These are phyloP conservation scores for Antechinus flavipes DNA, from an alignment of 2,113 vertebrate species.

Conservation along the genomic window DNA sequence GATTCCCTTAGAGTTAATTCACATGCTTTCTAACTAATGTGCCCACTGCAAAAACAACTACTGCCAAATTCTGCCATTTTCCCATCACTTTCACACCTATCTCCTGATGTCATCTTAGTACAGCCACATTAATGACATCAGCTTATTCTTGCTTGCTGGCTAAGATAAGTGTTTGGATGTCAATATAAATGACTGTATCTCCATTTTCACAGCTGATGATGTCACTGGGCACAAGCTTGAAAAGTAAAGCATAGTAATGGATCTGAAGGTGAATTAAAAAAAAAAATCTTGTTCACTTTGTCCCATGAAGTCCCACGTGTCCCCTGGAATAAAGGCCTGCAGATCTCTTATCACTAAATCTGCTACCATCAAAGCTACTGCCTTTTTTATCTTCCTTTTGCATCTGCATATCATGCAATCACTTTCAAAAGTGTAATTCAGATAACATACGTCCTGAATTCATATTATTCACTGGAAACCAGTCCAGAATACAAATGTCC, in stretches of 20 bases:
- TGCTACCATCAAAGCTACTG: rapidly evolving
- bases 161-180: constrained; percentile 48
- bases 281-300: background rate
- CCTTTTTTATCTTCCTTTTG: constrained; percentile 1
- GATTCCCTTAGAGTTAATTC: background rate
- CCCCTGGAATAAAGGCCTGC: background rate
- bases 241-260: background rate
- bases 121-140: background rate
- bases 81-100: constrained; percentile 31
- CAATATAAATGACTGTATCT: constrained; percentile 54
- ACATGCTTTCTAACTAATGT: background rate
- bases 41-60: constrained; percentile 17
- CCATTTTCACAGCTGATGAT: constrained; percentile 37
- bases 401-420: constrained; percentile 22
- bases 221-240: background rate
- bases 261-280: background rate
- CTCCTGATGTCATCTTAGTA: background rate
- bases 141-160: constrained; percentile 10
- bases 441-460: constrained; percentile 34
- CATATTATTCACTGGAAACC: constrained; percentile 5
- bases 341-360: constrained; percentile 23
- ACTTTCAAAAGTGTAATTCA: constrained; percentile 52
- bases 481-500: constrained; percentile 53
- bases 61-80: constrained; percentile 30
- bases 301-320: background rate